A percentile compares a stretch with the other conserved stretches of the same genome.
phyloP scores from a whole-genome alignment of 2,113 vertebrate genomes.

The Cettia cetti region DNA sequence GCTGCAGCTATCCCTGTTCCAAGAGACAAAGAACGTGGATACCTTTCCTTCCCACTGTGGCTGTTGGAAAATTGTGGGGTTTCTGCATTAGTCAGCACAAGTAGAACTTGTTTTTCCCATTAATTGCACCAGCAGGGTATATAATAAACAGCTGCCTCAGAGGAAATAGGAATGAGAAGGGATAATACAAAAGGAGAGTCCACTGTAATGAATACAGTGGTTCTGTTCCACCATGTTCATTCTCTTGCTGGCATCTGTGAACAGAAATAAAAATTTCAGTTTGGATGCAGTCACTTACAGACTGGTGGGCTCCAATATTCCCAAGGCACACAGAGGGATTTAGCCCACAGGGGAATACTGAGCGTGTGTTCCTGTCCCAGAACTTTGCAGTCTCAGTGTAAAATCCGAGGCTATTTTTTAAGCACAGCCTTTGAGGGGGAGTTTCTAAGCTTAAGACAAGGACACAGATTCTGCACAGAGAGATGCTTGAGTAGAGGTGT shows the following conservation, averaged over 20 bases:
- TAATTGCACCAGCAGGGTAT: slow-evolving; percentile 14
- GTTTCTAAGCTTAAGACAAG: not conserved
- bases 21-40: not conserved
- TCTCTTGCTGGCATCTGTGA: not conserved
- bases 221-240: not conserved
- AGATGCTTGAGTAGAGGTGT: not conserved
- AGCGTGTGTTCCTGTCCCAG: not conserved
- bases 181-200: not conserved
- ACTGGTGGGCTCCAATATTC: not conserved
- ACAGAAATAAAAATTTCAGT: not conserved
- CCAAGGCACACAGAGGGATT: not conserved
- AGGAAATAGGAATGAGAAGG: not conserved
- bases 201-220: not conserved
- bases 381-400: not conserved
- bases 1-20: not conserved
- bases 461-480: not conserved
- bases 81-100: slow-evolving; percentile 25
- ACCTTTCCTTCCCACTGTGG: not conserved
- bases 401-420: not conserved
- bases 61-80: not conserved
- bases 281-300: not conserved
- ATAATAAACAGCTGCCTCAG: slow-evolving; percentile 2
- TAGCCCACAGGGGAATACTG: not conserved
- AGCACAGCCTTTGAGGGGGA: not conserved
- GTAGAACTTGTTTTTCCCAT: not conserved